Conservation (phyloP, 2,113 vertebrate genomes). For the Brachionichthys hirsutus region DNA sequence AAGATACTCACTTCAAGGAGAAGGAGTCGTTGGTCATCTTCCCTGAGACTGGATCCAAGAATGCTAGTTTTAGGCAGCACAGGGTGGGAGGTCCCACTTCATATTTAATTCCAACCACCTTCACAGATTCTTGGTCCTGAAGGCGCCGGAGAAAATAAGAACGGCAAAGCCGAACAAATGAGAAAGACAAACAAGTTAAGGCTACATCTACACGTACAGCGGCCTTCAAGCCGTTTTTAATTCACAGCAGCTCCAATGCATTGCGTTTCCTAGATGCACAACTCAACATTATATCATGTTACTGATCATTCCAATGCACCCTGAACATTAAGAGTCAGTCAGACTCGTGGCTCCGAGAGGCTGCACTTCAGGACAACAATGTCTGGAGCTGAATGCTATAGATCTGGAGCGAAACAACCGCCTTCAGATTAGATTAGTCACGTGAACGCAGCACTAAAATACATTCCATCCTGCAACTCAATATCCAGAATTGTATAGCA, state of each 20-base stretch:
- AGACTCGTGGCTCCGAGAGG: too few relatives aligned
- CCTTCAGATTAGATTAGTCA: too few relatives aligned
- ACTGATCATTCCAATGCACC: too few relatives aligned
- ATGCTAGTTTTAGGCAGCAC: constrained; percentile 96
- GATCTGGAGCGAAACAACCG: too few relatives aligned
- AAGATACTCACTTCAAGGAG: constrained; percentile 90
- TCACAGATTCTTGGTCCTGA: constrained; percentile 97
- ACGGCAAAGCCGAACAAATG: background rate
- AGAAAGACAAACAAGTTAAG: background rate
- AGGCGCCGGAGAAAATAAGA: background rate
- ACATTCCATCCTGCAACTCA: too few relatives aligned
- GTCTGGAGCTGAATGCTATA: too few relatives aligned
- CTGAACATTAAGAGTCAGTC: too few relatives aligned
- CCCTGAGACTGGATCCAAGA: constrained; percentile 93
- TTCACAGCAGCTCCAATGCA: background rate
- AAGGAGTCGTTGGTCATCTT: constrained; percentile 98
- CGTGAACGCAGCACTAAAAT: too few relatives aligned
- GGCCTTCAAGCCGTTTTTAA: background rate
- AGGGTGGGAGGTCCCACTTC: constrained; percentile 95
- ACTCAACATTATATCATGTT: too few relatives aligned
- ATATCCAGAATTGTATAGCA: too few relatives aligned
- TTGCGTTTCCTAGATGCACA: too few relatives aligned
- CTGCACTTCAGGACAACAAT: too few relatives aligned
- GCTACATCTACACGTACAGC: background rate
- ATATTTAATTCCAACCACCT: constrained; percentile 97